phyloP scores from a whole-genome alignment of 2,113 vertebrate species.

The Aldabrachelys gigantea region DNA sequence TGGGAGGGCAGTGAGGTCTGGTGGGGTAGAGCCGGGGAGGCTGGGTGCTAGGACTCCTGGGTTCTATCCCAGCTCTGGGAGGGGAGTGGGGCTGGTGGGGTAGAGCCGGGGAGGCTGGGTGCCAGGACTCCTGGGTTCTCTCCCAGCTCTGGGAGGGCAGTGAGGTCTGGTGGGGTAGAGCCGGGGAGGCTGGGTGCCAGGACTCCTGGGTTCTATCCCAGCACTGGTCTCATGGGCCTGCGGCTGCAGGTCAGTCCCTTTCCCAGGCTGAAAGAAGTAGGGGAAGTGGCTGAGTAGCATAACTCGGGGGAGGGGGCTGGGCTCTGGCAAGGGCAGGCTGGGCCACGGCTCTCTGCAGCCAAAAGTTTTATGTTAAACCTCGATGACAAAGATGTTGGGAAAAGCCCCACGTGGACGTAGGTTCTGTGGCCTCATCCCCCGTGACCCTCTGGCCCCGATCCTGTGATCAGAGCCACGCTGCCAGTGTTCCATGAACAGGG shows the following conservation, averaged over 20 bases:
- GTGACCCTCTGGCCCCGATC: neutral
- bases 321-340: neutral
- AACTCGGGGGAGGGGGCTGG: neutral
- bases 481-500: rapidly evolving
- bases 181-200: neutral
- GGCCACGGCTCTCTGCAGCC: neutral
- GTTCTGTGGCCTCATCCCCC: neutral
- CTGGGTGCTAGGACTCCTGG: too few species aligned
- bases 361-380: neutral
- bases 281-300: neutral
- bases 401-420: rapidly evolving
- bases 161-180: too few species aligned
- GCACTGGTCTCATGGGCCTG: neutral
- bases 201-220: neutral
- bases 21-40: too few species aligned
- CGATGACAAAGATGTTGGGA: neutral
- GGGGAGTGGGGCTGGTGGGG: too few species aligned
- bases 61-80: too few species aligned
- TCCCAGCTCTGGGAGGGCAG: too few species aligned
- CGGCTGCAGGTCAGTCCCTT: too few species aligned
- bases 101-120: too few species aligned
- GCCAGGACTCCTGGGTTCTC: too few species aligned
- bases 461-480: neutral
- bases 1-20: too few species aligned
- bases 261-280: neutral